These are phyloP conservation scores for Pheosia tremula DNA, from an alignment of 2,888 invertebrate species.

Conservation along the genomic window DNA sequence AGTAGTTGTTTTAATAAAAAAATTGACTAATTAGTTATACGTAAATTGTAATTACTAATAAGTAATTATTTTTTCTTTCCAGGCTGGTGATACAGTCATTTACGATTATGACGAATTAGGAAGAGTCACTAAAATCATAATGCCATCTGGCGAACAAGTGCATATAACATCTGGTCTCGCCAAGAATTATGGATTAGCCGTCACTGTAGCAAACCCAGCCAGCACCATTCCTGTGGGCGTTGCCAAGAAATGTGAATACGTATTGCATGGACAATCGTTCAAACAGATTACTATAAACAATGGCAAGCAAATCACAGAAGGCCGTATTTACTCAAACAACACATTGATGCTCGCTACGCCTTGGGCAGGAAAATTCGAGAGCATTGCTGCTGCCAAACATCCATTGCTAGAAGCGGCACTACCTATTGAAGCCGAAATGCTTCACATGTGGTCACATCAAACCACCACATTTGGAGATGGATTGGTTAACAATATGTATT, in stretches of 20 bases:
- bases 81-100: conserved; percentile 94
- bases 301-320: conserved; percentile 89
- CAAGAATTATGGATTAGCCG: conserved; percentile 90
- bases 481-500: conserved; percentile 91
- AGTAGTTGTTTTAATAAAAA: conserved; percentile 49
- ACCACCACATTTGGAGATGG: conserved; percentile 90
- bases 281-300: conserved; percentile 88
- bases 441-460: conserved; percentile 95
- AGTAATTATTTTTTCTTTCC: conserved; percentile 41
- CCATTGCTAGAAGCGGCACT: conserved; percentile 92
- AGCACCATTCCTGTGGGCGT: conserved; percentile 82
- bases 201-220: conserved; percentile 86
- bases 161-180: conserved; percentile 91
- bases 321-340: conserved; percentile 90
- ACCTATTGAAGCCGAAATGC: conserved; percentile 95
- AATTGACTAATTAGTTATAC: not conserved
- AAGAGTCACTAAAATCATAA: conserved; percentile 92
- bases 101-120: conserved; percentile 97
- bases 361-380: conserved; percentile 89
- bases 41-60: not conserved
- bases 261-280: conserved; percentile 86
- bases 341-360: conserved; percentile 90
- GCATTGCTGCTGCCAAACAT: conserved; percentile 92
- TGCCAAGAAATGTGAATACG: conserved; percentile 84
- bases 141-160: conserved; percentile 96